These are phyloP conservation scores for Pteronura brasiliensis DNA, from an alignment of 2,113 vertebrate genomes.

Conservation along the genomic window DNA sequence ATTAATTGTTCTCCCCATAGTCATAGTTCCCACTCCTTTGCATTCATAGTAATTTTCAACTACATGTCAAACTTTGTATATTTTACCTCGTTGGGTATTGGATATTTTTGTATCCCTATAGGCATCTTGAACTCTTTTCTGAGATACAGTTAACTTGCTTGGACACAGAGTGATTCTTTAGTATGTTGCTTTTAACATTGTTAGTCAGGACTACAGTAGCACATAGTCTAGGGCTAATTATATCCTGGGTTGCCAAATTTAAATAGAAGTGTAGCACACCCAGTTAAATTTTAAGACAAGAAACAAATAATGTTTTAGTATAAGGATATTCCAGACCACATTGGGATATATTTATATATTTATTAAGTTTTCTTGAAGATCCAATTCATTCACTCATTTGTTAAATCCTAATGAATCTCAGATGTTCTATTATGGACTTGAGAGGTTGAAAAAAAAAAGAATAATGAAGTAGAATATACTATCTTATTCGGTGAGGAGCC, in stretches of 20 bases:
- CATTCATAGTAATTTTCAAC: neutral
- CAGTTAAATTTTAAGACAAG: neutral
- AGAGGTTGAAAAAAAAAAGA: neutral
- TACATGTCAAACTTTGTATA: neutral
- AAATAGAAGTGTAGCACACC: neutral
- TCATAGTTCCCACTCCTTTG: neutral
- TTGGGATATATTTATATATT: neutral
- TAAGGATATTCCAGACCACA: no score
- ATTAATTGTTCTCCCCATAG: neutral
- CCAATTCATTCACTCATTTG: neutral
- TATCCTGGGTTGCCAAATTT: neutral
- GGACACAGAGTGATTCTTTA: neutral
- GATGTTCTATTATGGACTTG: neutral
- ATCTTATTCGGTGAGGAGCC: neutral
- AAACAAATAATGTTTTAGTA: neutral
- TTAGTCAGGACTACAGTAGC: neutral
- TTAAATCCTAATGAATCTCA: neutral
- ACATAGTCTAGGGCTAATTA: neutral
- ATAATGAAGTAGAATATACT: neutral
- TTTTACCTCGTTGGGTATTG: neutral
- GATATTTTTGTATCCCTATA: neutral
- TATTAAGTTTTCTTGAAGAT: neutral
- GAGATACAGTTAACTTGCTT: neutral
- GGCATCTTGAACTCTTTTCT: neutral
- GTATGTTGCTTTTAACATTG: neutral